Evolutionary conservation across 1,140 invertebrate genomes (phyloP), one percentile per base, ranked within the genome.

Genomic region (Triops cancriformis): DNA sequence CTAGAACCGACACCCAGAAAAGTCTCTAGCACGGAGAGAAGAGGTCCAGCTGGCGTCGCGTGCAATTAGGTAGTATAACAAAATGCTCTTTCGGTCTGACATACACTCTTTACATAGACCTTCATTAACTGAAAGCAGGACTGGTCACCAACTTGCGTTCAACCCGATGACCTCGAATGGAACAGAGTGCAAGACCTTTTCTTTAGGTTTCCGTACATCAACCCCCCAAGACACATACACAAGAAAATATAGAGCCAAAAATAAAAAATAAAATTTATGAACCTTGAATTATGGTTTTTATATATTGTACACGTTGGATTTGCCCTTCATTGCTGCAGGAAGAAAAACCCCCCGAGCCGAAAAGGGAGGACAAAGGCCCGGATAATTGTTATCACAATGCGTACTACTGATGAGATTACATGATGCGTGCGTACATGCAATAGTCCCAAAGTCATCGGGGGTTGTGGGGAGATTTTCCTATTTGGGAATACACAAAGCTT

Each of bases 391-490:
- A n/a, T 64, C 18, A n/a, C 51, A 64, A 23, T n/a, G 14, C 23
- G 51, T 64, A 64, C 23, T 64, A 64, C 51, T 64, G 51, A 64
- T 64, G 51, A 64, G 51, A 64, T 64, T 64, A 64, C 23, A 64
- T 64, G 51, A 64, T 64, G 51, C 51, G 51, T 64, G 51, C 51
- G 51, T 64, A 64, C 51, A 64, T 64, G 23, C 51, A 64, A 64
- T 64, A 64, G 9, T 64, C 10, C 51, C 18, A 64, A n/a, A 64
- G 51, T n/a, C 18, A n/a, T 23, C 14, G 14, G 14, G 51, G 18
- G n/a, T 23, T 64, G 51, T 64, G 51, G 51, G 51, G 51, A 37
- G 31, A 64, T 64, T 64, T 64, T 64, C 51, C 51, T 64, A 64
- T 64, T 23, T 64, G 51, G 51, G 51, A 64, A 64, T 23, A 64